phyloP scores from a whole-genome alignment of 35 echinoderm and acorn worm genomes.

The Patiria miniata region DNA sequence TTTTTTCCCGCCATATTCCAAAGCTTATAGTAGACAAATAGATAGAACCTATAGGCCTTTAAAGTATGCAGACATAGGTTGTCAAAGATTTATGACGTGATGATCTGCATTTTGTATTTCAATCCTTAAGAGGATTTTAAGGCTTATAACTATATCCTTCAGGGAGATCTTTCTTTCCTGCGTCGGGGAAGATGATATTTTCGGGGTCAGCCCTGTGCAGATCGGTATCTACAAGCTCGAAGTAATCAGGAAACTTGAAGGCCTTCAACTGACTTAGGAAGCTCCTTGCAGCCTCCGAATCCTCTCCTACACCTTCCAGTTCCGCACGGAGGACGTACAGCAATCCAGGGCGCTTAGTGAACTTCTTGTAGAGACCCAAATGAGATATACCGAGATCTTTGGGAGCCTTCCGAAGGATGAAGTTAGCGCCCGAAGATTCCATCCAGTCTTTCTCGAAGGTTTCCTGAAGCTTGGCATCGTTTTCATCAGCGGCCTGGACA shows the following conservation, averaged over 20 bases:
- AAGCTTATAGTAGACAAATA: too few relatives aligned
- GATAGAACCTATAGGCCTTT: too few relatives aligned
- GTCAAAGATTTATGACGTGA: too few relatives aligned
- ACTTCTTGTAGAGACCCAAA: conserved; percentile 36
- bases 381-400: conserved; percentile 37
- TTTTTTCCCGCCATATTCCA: too few relatives aligned
- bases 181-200: conserved; percentile 11
- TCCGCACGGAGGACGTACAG: conserved; percentile 45
- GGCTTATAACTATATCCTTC: conserved; percentile 1
- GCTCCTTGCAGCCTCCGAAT: background rate
- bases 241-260: background rate
- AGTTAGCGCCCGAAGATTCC: conserved; percentile 27
- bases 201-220: conserved; percentile 33
- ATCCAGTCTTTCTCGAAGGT: conserved; percentile 47
- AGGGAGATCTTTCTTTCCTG: conserved; percentile 24
- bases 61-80: too few relatives aligned
- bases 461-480: background rate
- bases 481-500: conserved; percentile 25
- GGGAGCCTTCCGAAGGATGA: conserved; percentile 36
- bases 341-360: conserved; percentile 6
- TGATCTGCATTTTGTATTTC: too few relatives aligned
- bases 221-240: background rate
- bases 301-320: conserved; percentile 16
- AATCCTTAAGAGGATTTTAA: too few relatives aligned
- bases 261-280: conserved; percentile 28